Conservation (phyloP, 37 sponge, comb jelly and placozoan genomes). For the Halichondria panicea region DNA sequence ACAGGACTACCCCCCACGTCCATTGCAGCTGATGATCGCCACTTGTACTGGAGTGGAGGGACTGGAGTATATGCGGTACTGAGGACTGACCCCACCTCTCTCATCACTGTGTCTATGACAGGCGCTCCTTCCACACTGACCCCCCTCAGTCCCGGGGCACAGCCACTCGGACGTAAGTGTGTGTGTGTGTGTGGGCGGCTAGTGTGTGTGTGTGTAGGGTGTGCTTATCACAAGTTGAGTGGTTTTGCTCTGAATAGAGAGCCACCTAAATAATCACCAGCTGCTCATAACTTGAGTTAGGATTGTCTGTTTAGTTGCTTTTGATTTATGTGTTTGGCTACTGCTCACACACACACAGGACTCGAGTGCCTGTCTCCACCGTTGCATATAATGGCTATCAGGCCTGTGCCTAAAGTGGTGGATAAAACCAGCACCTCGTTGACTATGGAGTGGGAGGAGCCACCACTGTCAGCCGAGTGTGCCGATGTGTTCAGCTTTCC, state of each 20-base stretch:
- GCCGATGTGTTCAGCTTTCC: constrained; percentile 9
- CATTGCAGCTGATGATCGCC: constrained; percentile 46
- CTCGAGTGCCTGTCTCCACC: not conserved
- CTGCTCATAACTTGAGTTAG: no score
- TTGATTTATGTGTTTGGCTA: not conserved
- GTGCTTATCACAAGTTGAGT: no score
- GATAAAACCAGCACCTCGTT: constrained; percentile 13
- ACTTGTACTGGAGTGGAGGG: constrained; percentile 58
- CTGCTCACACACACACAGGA: not conserved
- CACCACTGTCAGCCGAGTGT: constrained; percentile 2
- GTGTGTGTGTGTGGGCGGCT: no score
- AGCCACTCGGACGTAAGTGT: constrained; percentile 30
- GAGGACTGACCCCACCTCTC: not conserved
- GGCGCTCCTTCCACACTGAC: not conserved
- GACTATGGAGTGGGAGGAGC: constrained; percentile 9
- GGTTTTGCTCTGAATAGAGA: no score
- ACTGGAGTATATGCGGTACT: constrained; percentile 20
- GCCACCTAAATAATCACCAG: no score
- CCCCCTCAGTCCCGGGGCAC: constrained; percentile 51
- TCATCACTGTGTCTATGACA: constrained; percentile 2
- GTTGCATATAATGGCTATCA: not conserved
- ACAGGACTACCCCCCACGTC: constrained; percentile 26
- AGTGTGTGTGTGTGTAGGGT: no score
- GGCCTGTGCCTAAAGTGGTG: not conserved
- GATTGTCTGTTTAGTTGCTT: not conserved